These are phyloP conservation scores for Kobus ellipsiprymnus DNA, from an alignment of 2,113 vertebrate species.

Conservation along the genomic window DNA sequence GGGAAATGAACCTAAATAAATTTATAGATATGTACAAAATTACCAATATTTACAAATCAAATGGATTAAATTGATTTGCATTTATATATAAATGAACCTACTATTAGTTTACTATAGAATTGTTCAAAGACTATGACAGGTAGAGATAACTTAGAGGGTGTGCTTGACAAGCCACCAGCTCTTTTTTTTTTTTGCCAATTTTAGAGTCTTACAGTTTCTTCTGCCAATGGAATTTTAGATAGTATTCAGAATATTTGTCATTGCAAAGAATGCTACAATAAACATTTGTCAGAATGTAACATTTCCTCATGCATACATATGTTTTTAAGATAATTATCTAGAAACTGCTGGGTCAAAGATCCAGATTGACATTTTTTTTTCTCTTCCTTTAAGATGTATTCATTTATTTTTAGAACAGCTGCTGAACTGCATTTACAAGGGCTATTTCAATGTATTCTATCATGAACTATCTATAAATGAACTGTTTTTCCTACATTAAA, in stretches of 20 bases:
- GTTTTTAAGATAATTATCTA: not conserved
- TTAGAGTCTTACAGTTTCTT: not conserved
- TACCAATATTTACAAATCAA: not conserved
- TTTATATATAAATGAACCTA: not conserved
- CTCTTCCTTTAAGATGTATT: not conserved
- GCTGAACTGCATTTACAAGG: not conserved
- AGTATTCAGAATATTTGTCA: not conserved
- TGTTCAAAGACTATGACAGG: not conserved
- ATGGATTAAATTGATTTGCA: not conserved
- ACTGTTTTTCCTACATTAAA: not conserved
- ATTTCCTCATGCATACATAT: not conserved
- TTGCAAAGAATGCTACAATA: not conserved
- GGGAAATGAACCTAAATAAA: not conserved
- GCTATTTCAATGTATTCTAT: not conserved
- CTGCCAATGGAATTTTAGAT: not conserved
- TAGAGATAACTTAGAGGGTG: not conserved
- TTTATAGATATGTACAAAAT: not conserved
- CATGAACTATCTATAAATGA: not conserved
- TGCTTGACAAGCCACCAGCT: not conserved
- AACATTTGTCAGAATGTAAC: not conserved
- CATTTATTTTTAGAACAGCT: not conserved
- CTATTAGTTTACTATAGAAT: not conserved
- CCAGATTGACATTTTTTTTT: not conserved
- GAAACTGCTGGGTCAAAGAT: not conserved
- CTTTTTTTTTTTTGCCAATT: not conserved